Base-by-base conservation (phyloP, 2,797 vertebrate genomes). In the Merluccius polli region DNA sequence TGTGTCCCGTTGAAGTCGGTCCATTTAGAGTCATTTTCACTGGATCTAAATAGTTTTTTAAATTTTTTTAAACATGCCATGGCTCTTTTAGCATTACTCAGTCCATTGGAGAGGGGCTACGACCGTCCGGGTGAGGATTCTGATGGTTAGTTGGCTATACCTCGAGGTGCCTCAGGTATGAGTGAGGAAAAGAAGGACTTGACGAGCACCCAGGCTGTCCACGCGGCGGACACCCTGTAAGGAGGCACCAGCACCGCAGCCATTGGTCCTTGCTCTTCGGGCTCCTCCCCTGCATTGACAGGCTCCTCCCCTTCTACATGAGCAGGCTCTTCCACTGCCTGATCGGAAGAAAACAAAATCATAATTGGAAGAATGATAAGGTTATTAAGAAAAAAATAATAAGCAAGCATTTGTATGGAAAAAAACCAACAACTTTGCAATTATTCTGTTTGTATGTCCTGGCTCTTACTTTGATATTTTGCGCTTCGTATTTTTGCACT, bases 181-280 rank as follows among this genome's bases (percentile, higher is more conserved):
- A 99, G 94, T 1, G 98, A 99, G 38, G 95, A 95, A 86, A 99
- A 97, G 88, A 99, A 99, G 0, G 95, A 93, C 91, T 97, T 98
- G 84, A 98, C 96, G 84, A 99, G 97, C 1, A 98, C 84, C 96
- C 96, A 99, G 0, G 89, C 91, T 0, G 95, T 98, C 94, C 94
- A 96, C 85, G 95, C 48, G 1, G 94, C 29, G 0, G 95, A 91
- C 71, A 89, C 87, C 72, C 89, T 76, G 71, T 93, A 86, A 29
- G 89, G 85, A 67, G 89, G 88, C 73, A 91, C 90, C 36, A 90
- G 74, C 10, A 92, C 90, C 0, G 91, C 91, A 0, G 70, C 73
- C 86, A 86, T 78, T 0, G 78, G 41, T n/a, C 33, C 85, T 3
- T 75, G 71, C 75, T 10, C 71, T 5, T 89, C 87, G 0, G 76